Conservation (phyloP, 2,888 invertebrate genomes). For the Dysmachus trigonus region DNA sequence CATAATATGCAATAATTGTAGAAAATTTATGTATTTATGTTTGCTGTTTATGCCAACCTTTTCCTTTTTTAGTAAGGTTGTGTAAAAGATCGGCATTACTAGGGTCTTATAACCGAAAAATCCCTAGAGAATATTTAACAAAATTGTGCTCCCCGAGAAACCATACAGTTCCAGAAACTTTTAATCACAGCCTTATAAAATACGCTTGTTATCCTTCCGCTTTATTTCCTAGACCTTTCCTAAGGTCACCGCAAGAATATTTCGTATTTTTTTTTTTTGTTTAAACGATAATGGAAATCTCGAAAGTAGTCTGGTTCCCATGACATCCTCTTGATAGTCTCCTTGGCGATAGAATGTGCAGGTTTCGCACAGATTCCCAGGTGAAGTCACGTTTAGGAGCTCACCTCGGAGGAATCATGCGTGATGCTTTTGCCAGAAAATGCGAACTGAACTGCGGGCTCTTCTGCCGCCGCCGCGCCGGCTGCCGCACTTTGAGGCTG, state of each 20-base stretch:
- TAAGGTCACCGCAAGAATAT: neutral
- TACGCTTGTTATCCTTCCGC: neutral
- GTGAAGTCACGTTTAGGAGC: slow-evolving; percentile 14
- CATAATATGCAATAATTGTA: neutral
- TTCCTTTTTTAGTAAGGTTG: neutral
- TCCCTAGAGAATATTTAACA: neutral
- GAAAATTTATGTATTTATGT: neutral
- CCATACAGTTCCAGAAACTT: neutral
- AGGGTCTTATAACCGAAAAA: neutral
- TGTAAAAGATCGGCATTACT: neutral
- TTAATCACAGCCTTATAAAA: neutral
- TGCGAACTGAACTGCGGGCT: neutral
- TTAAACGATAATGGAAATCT: neutral
- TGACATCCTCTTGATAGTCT: neutral
- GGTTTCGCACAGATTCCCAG: slow-evolving; percentile 9
- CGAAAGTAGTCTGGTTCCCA: neutral
- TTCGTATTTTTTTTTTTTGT: neutral
- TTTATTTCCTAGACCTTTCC: neutral
- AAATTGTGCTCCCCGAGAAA: neutral
- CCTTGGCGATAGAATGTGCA: neutral
- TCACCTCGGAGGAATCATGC: neutral
- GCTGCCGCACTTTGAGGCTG: too few species aligned
- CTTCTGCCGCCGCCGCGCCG: neutral
- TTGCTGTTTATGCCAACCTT: neutral
- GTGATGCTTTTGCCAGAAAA: neutral